Conservation (phyloP, 2,888 invertebrate genomes). For the Aspidiotus rigidus region DNA sequence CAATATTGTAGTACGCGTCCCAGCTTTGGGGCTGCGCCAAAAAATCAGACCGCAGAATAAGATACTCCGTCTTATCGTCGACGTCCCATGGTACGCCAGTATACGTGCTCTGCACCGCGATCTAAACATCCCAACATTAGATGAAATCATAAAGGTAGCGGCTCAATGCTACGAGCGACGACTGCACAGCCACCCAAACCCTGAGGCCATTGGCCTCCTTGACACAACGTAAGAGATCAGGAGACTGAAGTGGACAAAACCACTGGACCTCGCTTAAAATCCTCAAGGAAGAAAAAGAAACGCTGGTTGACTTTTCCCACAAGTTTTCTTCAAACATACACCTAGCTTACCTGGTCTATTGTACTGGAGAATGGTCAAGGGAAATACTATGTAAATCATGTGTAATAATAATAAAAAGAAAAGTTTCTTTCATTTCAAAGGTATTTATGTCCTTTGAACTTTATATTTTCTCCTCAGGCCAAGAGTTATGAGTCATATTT, state of each 20-base stretch:
- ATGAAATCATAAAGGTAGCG: background rate
- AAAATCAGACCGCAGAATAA: background rate
- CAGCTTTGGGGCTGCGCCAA: background rate
- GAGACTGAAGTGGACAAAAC: background rate
- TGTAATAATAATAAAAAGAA: background rate
- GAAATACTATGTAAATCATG: background rate
- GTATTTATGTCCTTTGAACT: no score
- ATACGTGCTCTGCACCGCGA: conserved; percentile 11
- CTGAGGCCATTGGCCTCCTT: background rate
- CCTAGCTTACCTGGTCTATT: background rate
- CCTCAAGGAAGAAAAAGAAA: background rate
- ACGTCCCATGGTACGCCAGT: conserved; percentile 21
- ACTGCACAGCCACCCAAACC: background rate
- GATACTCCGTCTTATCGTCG: conserved; percentile 11
- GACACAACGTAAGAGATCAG: background rate
- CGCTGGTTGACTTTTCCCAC: background rate
- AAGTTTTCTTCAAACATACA: background rate
- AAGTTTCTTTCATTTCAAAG: no score
- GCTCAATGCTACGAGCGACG: background rate
- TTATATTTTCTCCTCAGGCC: no score
- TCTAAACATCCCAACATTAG: conserved; percentile 13
- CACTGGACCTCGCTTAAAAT: conserved; percentile 3
- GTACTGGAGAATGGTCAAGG: background rate
- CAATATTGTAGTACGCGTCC: background rate
- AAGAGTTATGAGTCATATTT: no score